These are phyloP conservation scores for Darevskia mixta DNA, from an alignment of 2,797 vertebrate genomes.

Conservation along the genomic window DNA sequence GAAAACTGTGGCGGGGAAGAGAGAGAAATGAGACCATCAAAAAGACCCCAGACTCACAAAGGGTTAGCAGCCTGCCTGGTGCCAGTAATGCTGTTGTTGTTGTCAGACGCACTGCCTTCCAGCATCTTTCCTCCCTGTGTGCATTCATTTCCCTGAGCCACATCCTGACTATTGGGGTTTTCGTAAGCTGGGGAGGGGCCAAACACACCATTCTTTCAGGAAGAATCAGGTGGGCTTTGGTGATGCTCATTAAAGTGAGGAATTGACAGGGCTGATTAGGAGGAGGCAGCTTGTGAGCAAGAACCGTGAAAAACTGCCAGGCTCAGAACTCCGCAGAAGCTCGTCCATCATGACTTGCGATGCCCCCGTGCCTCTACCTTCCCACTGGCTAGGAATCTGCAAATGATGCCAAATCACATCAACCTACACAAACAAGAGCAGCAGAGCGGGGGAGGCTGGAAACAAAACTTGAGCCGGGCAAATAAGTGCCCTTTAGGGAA, in stretches of 20 bases:
- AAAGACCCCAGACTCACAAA: background rate
- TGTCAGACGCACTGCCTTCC: constrained; percentile 13
- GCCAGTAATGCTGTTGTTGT: constrained; percentile 10
- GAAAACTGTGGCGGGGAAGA: background rate
- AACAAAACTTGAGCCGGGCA: background rate
- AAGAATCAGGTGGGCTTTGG: constrained; percentile 34
- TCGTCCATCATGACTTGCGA: background rate
- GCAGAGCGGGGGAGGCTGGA: background rate
- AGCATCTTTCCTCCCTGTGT: fast-evolving
- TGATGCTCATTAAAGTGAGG: constrained; percentile 48
- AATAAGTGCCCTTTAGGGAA: constrained; percentile 7
- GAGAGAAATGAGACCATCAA: background rate
- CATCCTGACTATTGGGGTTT: constrained; percentile 14
- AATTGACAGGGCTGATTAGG: constrained; percentile 9
- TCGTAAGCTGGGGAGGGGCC: constrained; percentile 15
- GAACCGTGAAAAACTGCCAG: background rate
- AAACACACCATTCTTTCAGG: constrained; percentile 19
- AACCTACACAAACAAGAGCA: background rate
- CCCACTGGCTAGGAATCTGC: background rate
- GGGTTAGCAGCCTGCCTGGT: constrained; percentile 29
- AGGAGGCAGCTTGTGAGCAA: background rate
- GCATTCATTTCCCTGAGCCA: constrained; percentile 26
- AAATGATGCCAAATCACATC: constrained; percentile 11
- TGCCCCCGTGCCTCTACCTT: background rate
- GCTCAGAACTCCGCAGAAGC: background rate